Base-by-base conservation (phyloP, 2,888 invertebrate species). In the Gymnosoma rotundatum region DNA sequence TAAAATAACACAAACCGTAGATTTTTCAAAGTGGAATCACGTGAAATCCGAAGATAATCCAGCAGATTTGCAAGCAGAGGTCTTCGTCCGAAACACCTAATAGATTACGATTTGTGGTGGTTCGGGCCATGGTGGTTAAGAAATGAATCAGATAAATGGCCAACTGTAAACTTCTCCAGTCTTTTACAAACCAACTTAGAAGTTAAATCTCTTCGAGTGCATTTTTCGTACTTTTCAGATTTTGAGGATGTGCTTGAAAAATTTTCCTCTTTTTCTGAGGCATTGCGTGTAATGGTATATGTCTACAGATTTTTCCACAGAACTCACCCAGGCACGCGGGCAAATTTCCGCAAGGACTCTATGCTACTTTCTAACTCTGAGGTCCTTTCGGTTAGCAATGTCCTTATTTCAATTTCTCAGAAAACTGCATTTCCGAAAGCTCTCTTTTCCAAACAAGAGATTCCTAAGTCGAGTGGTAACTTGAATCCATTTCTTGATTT, bases 1-100 rank as follows among this genome's bases (percentile, higher is more conserved):
- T 25, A 25, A 25, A 25, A 82, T 86, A 7, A 45, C 32, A 6
- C 61, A 70, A n/a, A 50, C 61, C 16, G 25, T 69, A 1, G 36
- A 63, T 36, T 20, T 7, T n/a, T n/a, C 20, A 7, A 14, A 70
- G 10, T 86, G 86, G 84, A 21, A 32, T 21, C 83, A 86, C 58
- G 86, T 86, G 1, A 20, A 36, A 0, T 83, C 85, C 5, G 70
- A 75, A 16, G 7, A 69, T 9, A 86, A 83, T 52, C 79, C 86
- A 0, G 87, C 86, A 2, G 85, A 25, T 25, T 25, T 25, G 25
- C 25, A 4, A 25, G 25, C 25, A 25, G 25, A 45, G 81, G 86
- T 4, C 20, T 84, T 48, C 50, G 36, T 52, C 64, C 83, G 7
- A n/a, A 63, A 9, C 81, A 78, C 5, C 20, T 69, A 3, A 1